These are phyloP conservation scores for Orchestes rusci DNA, from an alignment of 2,888 invertebrate species.

Conservation along the genomic window DNA sequence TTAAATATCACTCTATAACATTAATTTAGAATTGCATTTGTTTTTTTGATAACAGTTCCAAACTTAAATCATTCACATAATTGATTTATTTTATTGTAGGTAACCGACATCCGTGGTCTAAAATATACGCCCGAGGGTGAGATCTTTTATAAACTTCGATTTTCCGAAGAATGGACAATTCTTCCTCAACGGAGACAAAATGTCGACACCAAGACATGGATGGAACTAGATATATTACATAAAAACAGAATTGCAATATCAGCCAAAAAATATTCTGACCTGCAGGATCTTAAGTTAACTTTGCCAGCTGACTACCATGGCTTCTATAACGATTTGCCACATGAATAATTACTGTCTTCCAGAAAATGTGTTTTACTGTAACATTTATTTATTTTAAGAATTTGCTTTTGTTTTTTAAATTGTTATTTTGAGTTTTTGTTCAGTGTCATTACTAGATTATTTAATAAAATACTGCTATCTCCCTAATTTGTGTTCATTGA, in stretches of 20 bases:
- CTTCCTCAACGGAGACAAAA: conserved; percentile 7
- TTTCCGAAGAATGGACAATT: conserved; percentile 9
- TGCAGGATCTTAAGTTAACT: conserved; percentile 11
- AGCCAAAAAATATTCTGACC: conserved; percentile 5
- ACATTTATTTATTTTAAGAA: too few species aligned
- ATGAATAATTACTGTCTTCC: conserved; percentile 1
- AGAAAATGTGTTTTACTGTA: conserved; percentile 8
- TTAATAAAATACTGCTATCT: neutral
- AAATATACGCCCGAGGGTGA: conserved; percentile 10
- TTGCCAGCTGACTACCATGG: conserved; percentile 8
- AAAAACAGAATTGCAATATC: conserved; percentile 9
- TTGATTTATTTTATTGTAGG: neutral
- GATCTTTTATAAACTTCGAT: conserved; percentile 5
- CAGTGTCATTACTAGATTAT: neutral
- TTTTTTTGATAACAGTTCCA: too few species aligned
- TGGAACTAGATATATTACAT: conserved; percentile 3
- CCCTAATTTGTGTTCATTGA: conserved; percentile 1
- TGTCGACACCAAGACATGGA: conserved; percentile 5
- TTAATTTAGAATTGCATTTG: neutral
- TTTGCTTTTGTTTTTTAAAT: too few species aligned
- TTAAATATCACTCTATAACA: too few species aligned
- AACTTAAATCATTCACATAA: neutral
- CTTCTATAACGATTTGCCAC: conserved; percentile 9
- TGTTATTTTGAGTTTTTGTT: too few species aligned
- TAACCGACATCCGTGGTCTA: conserved; percentile 3